Evolutionary conservation across 2,888 invertebrate species (phyloP), one percentile per base, ranked within the genome.

Genomic region (Drosophila lacicola): DNA sequence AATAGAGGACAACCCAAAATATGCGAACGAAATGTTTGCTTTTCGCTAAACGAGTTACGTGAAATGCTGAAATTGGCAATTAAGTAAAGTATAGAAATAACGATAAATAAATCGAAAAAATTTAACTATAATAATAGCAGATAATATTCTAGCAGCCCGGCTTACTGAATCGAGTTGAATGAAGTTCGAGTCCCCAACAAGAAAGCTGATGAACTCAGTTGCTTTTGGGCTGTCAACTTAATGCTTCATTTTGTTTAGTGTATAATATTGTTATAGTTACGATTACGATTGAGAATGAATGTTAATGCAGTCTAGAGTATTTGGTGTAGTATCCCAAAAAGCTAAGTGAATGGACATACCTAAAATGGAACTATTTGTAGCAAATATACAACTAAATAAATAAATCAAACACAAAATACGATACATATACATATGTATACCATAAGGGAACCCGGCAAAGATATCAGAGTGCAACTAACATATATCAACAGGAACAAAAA

Each of bases 51-150:
- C 55, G 44, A 69, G 68, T 55, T 51, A 60, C 70, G 72, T 56
- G 49, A 82, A 78, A 85, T 85, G 85, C 85, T 85, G 85, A 85
- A 85, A 85, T 85, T 88, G 85, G 85, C 85, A 88, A 70, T 88
- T 85, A 85, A 88, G 85, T 78, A 77, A 72, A 74, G 45, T 71
- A 29, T 29, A 74, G 70, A 44, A 29, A 44, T 39, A 60, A 41
- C 13, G 19, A 44, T 57, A 62, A 58, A 42, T 29, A 67, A 67
- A 58, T 36, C 47, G 65, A 67, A 34, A 34, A 50, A 39, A 34
- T 36, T 41, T 36, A 51, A 66, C 50, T 51, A 66, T 66, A 60
- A 47, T 44, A 41, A 51, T 45, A 66, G 56, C 25, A 36, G 34
- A 34, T 56, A 53, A 71, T 29, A 29, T 44, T 57, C n/a, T 50